A percentile compares a stretch with the other conserved stretches of the same genome.
phyloP scores from a whole-genome alignment of 2,113 vertebrate species.

The Odocoileus hemionus region DNA sequence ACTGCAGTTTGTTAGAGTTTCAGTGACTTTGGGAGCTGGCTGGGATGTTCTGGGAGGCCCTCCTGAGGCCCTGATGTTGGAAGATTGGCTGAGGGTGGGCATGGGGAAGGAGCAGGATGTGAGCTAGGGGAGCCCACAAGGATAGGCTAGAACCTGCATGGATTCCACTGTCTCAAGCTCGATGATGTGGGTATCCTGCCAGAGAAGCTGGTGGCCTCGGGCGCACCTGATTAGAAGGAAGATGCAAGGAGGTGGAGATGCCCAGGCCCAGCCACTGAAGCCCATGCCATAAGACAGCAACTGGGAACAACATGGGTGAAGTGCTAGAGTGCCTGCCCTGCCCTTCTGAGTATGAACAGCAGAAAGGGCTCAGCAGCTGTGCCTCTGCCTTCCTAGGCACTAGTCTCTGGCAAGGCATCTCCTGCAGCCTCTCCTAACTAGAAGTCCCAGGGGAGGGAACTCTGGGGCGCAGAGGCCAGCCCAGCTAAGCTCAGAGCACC shows the following conservation, averaged over 20 bases:
- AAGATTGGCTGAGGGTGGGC: background rate
- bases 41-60: background rate
- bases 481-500: background rate
- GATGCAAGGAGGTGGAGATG: background rate
- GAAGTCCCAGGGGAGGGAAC: background rate
- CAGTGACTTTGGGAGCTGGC: background rate
- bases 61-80: background rate
- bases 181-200: background rate
- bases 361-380: background rate
- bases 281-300: background rate
- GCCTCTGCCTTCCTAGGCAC: background rate
- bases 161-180: too few relatives aligned
- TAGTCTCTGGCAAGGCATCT: background rate
- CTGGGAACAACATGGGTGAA: rapidly evolving
- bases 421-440: background rate
- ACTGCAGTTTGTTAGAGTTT: background rate
- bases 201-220: background rate
- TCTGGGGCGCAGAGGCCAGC: background rate
- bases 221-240: background rate
- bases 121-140: background rate
- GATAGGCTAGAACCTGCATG: background rate
- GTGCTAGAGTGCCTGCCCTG: background rate
- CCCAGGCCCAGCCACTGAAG: background rate
- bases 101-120: background rate
- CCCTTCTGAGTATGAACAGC: background rate